Evolutionary conservation across 2,888 invertebrate species (phyloP).

Genomic region (Meandrusa payeni): DNA sequence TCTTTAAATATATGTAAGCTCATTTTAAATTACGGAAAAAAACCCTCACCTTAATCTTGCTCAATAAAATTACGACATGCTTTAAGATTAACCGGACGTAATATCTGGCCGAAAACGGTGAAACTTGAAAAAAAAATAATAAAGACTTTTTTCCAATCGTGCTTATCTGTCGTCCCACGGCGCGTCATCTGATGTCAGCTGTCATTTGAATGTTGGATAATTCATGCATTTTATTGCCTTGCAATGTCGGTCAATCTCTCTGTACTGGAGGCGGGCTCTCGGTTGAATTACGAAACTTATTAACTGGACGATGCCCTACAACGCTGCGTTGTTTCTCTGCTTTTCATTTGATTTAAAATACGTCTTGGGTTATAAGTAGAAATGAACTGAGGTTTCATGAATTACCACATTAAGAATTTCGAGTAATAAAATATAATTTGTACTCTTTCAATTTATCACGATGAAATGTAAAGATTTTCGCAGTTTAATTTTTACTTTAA

Average conservation of each 20-base stretch:
- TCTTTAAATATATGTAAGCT: not conserved
- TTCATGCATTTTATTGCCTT: conserved; percentile 27
- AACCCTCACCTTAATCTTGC: conserved; percentile 6
- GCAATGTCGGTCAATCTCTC: conserved; percentile 25
- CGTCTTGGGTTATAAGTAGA: too few species aligned
- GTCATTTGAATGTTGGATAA: conserved; percentile 30
- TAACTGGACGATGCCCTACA: conserved; percentile 27
- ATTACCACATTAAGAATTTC: too few species aligned
- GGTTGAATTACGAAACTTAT: conserved; percentile 22
- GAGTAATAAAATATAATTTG: too few species aligned
- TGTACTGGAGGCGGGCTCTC: conserved; percentile 14
- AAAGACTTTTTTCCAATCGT: conserved; percentile 8
- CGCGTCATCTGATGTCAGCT: conserved; percentile 29
- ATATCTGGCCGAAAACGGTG: conserved; percentile 11
- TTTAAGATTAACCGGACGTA: conserved; percentile 15
- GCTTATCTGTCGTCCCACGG: conserved; percentile 24
- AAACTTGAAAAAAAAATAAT: conserved; percentile 15
- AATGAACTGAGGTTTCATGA: too few species aligned
- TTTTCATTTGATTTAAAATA: conserved; percentile 33
- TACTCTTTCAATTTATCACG: too few species aligned
- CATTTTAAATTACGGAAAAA: conserved; percentile 6
- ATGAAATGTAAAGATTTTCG: too few species aligned
- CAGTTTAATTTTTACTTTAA: too few species aligned
- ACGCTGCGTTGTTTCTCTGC: conserved; percentile 2
- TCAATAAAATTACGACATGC: conserved; percentile 10